Base-by-base conservation (phyloP, 2,888 invertebrate species). In the Oscheius onirici region DNA sequence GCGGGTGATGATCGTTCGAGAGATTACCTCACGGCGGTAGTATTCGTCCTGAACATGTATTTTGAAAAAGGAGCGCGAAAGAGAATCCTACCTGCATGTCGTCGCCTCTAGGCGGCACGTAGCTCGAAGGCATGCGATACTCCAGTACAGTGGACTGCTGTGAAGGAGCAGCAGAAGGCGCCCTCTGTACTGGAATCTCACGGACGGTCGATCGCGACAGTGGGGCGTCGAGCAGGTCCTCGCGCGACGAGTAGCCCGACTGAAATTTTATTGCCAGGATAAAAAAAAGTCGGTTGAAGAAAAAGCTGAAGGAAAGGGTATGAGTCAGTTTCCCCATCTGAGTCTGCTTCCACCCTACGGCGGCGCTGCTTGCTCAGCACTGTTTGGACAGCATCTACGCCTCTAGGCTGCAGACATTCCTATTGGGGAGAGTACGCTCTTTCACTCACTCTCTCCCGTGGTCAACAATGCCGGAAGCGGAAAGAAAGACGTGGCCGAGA, bases 151-250 rank as follows among this genome's bases (percentile, higher is more conserved):
- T 76, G 44, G 72, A 76, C 43, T 75, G 76, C 1, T 43, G 17
- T 44, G 82, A 78, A 40, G 79, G 79, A 52, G 78, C 79, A 13
- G 79, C 77, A 24, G 85, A 85, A 11, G 84, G 78, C 28, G 85
- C 82, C 41, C 82, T 74, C n/a, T 80, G 81, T 73, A 85, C 84
- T 70, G 86, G 86, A 57, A 86, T 86, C 74, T 86, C 86, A 61
- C 86, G 84, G 10, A 86, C 76, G 49, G 84, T 84, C n/a, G 83
- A 78, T 41, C 80, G 79, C 44, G 83, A 77, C 69, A 80, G 67
- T 75, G 76, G 75, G 57, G 81, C 84, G 49, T 81, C 79, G 69
- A 85, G 78, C 43, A 85, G 79, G 68, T 85, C 85, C 71, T 85
- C 85, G 46, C 82, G 82, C 24, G 84, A 81, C 54, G 79, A 79